Evolutionary conservation across 2,888 invertebrate species (phyloP).

Genomic region (Epistrophella euchroma): DNA sequence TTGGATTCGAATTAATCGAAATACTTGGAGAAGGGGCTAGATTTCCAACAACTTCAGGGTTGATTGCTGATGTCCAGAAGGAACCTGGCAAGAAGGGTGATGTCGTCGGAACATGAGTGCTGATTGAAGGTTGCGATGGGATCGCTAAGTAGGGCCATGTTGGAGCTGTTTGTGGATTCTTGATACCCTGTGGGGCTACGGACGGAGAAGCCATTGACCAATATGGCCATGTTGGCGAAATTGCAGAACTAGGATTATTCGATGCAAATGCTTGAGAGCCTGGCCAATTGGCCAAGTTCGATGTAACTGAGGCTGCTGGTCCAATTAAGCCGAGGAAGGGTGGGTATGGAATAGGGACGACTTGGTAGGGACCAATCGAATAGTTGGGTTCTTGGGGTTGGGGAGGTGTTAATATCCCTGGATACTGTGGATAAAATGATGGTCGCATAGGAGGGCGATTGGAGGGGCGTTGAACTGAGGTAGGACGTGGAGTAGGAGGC

Average conservation of each 20-base stretch:
- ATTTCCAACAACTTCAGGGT: not conserved
- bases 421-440: slow-evolving; percentile 27
- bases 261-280: slow-evolving; percentile 9
- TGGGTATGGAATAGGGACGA: slow-evolving; percentile 50
- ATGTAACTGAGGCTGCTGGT: not conserved
- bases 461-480: not conserved
- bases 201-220: not conserved
- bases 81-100: not conserved
- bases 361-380: slow-evolving; percentile 39
- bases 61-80: slow-evolving; percentile 19
- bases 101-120: slow-evolving; percentile 16
- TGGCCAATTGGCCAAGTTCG: slow-evolving; percentile 16
- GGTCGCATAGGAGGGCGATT: not conserved
- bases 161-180: not conserved
- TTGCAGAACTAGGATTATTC: not conserved
- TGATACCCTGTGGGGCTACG: not conserved
- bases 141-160: slow-evolving; percentile 4
- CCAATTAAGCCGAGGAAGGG: slow-evolving; percentile 22
- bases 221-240: slow-evolving; percentile 28
- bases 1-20: slow-evolving; percentile 2
- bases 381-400: slow-evolving; percentile 7
- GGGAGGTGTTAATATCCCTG: not conserved
- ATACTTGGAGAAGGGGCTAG: not conserved
- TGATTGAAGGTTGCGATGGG: not conserved
- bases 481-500: not conserved